Evolutionary conservation across 2,113 vertebrate genomes (phyloP), one percentile per base, ranked within the genome.

Genomic region (Abramis brama): DNA sequence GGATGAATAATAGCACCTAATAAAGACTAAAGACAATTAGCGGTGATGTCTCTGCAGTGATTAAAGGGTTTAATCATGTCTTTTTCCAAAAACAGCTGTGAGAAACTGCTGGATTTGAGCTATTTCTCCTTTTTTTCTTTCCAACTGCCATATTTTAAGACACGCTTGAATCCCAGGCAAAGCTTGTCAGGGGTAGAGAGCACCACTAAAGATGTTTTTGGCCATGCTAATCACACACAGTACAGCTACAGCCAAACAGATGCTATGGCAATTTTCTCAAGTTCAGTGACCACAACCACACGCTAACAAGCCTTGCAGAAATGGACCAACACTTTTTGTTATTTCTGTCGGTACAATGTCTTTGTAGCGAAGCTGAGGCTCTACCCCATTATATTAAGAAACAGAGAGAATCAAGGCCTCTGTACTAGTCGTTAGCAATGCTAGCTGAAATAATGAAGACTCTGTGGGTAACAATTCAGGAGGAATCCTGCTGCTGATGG

Each of bases 401-500:
- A 60, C 78, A 85, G 73, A 68, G 25, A 47, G 23, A 87, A 81
- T 36, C 66, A 60, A 55, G 64, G 55, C 79, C 47, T 66, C 55
- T 82, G 12, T n/a, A 55, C 80, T 50, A 70, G 64, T 70, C 10
- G 62, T 70, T 82, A 52, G 62, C 25, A 68, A 66, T 78, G 79
- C 83, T 73, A 79, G 88, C 85, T 83, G 86, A 81, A 85, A 87
- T 90, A 90, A 90, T 89, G 88, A 90, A 39, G 39, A 87, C 68
- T 88, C 82, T 87, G 76, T 71, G 75, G 82, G 83, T 88, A 88
- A 89, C 85, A 76, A 74, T 85, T 85, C 74, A 55, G 15, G 75
- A 60, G 25, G 82, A 82, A 84, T 64, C 79, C 82, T 70, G 66
- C 86, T 45, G 86, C 12, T 39, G 79, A 81, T 2, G 33, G 33